A percentile compares a stretch with the other conserved stretches of the same genome.
phyloP scores from a whole-genome alignment of 2,888 invertebrate genomes.

The Liposcelis brunnea region DNA sequence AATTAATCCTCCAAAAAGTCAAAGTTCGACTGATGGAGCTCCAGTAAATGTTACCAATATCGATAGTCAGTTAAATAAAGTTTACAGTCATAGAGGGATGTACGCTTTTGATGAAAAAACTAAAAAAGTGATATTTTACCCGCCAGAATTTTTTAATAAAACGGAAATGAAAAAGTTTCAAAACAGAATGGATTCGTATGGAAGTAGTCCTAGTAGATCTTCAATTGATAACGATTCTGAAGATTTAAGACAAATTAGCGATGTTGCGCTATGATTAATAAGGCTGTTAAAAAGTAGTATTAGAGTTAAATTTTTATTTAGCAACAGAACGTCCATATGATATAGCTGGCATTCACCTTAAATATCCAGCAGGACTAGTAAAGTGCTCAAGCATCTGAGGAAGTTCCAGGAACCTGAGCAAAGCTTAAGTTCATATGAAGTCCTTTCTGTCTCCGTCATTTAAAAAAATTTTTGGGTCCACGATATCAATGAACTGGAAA shows the following conservation, averaged over 20 bases:
- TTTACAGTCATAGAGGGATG: conserved; percentile 4
- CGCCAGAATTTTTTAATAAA: conserved; percentile 6
- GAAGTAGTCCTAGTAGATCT: conserved; percentile 1
- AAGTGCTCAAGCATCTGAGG: too few species aligned
- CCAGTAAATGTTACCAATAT: background rate
- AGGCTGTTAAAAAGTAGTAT: too few species aligned
- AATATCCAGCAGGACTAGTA: too few species aligned
- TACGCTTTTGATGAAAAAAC: conserved; percentile 4
- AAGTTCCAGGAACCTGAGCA: too few species aligned
- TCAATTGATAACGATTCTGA: conserved; percentile 7
- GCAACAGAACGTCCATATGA: too few species aligned
- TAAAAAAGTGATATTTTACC: conserved; percentile 8
- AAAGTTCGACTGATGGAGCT: background rate
- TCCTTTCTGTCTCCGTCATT: too few species aligned
- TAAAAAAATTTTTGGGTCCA: too few species aligned
- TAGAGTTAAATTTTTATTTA: too few species aligned
- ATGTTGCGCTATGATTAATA: conserved; percentile 1
- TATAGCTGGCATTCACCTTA: too few species aligned
- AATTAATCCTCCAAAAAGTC: conserved; percentile 3
- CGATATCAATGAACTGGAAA: too few species aligned
- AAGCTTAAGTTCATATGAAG: too few species aligned
- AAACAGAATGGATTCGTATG: background rate
- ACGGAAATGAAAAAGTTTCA: background rate
- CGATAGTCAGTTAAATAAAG: conserved; percentile 3
- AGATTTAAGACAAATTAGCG: conserved; percentile 1